Conservation (phyloP, 2,113 vertebrate species). For the Chionomys nivalis region DNA sequence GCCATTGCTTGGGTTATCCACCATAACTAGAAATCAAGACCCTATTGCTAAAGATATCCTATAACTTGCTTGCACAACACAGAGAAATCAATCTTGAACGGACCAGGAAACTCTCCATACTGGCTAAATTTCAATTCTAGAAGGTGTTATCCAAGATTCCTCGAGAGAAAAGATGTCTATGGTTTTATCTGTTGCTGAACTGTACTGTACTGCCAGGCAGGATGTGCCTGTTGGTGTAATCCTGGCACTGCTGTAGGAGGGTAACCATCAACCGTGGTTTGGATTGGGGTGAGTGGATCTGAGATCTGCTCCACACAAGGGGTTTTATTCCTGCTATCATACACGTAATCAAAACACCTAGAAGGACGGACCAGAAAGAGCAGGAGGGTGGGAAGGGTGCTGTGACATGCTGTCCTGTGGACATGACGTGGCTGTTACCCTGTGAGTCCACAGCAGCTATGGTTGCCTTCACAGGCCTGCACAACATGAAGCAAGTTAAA, state of each 20-base stretch:
- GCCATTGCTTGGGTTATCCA: neutral
- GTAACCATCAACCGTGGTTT: neutral
- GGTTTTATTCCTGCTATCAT: neutral
- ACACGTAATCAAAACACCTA: neutral
- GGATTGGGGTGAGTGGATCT: neutral
- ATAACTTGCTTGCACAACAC: neutral
- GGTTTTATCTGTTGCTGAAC: neutral
- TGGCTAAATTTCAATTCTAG: neutral
- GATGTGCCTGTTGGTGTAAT: neutral
- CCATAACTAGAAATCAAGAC: neutral
- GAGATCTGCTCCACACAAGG: neutral
- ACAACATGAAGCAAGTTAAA: neutral
- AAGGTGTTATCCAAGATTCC: neutral
- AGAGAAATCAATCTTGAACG: neutral
- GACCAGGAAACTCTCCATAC: neutral
- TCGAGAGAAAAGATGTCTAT: neutral
- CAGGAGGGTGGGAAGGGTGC: too few relatives aligned
- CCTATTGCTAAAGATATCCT: neutral
- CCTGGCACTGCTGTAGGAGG: neutral
- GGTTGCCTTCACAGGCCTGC: neutral
- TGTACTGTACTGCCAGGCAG: neutral
- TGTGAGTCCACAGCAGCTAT: neutral
- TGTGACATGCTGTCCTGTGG: neutral
- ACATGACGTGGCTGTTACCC: neutral
- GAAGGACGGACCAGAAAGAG: neutral